Evolutionary conservation across 1,140 invertebrate species (phyloP).

Genomic region (Drosophila bifasciata): DNA sequence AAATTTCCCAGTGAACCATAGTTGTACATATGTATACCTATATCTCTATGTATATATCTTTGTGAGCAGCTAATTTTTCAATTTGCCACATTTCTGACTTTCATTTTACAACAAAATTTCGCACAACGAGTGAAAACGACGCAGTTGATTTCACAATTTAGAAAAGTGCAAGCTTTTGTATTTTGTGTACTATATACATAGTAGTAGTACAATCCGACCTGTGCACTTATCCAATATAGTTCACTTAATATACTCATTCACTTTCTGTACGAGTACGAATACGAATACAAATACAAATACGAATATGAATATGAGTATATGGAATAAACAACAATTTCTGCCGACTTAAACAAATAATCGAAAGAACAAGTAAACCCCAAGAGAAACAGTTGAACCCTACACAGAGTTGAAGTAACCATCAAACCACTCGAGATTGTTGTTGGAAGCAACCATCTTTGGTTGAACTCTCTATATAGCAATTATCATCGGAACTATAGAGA

Average conservation of each 20-base stretch:
- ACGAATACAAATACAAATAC: too few species aligned
- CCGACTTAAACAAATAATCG: slow-evolving; percentile 33
- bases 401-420: background rate
- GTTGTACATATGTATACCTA: background rate
- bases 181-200: slow-evolving; percentile 11
- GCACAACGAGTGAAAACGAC: slow-evolving; percentile 46
- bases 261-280: background rate
- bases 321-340: slow-evolving; percentile 13
- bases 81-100: slow-evolving; percentile 68
- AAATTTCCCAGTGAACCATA: slow-evolving; percentile 54
- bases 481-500: slow-evolving; percentile 1
- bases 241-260: slow-evolving; percentile 47
- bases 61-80: slow-evolving; percentile 65
- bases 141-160: slow-evolving; percentile 72
- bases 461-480: slow-evolving; percentile 5
- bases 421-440: background rate
- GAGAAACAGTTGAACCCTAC: too few species aligned
- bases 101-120: slow-evolving; percentile 55
- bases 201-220: background rate
- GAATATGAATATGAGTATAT: too few species aligned
- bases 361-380: background rate
- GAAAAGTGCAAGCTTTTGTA: slow-evolving; percentile 65
- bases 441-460: background rate
- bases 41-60: slow-evolving; percentile 14
- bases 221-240: slow-evolving; percentile 44